Conservation (phyloP, 2,113 vertebrate genomes). For the Notarius lentiginosus region DNA sequence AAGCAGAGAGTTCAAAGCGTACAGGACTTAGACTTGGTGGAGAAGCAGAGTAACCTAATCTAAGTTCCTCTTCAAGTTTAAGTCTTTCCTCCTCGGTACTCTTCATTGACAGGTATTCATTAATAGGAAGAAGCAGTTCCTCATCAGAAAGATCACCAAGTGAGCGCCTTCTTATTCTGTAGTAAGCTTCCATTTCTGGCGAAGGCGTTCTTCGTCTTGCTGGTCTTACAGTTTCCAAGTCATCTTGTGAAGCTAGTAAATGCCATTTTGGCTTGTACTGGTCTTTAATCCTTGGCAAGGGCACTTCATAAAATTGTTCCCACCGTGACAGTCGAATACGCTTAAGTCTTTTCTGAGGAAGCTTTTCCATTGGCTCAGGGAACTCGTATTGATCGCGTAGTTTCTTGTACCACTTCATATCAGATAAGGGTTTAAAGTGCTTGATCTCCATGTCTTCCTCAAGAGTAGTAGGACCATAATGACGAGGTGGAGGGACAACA, state of each 20-base stretch:
- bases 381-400: conserved; percentile 96
- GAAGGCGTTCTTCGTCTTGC: conserved; percentile 84
- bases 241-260: conserved; percentile 88
- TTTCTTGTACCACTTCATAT: conserved; percentile 99
- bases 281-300: conserved; percentile 89
- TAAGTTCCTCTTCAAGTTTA: conserved; percentile 90
- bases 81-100: conserved; percentile 92
- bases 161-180: conserved; percentile 85
- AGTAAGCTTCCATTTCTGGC: conserved; percentile 85
- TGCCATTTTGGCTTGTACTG: conserved; percentile 93
- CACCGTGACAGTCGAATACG: conserved; percentile 96
- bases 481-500: conserved; percentile 83
- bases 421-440: conserved; percentile 90
- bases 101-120: conserved; percentile 95
- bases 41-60: conserved; percentile 90
- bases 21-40: conserved; percentile 91
- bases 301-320: conserved; percentile 97
- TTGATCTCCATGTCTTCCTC: conserved; percentile 92
- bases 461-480: conserved; percentile 70
- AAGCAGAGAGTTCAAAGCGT: conserved; percentile 87
- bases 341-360: conserved; percentile 88
- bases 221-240: conserved; percentile 93
- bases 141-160: conserved; percentile 93
- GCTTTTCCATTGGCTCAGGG: conserved; percentile 90
- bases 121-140: conserved; percentile 89